Evolutionary conservation across 2,888 invertebrate genomes (phyloP), one percentile per base, ranked within the genome.

Genomic region (Caenorhabditis afra): DNA sequence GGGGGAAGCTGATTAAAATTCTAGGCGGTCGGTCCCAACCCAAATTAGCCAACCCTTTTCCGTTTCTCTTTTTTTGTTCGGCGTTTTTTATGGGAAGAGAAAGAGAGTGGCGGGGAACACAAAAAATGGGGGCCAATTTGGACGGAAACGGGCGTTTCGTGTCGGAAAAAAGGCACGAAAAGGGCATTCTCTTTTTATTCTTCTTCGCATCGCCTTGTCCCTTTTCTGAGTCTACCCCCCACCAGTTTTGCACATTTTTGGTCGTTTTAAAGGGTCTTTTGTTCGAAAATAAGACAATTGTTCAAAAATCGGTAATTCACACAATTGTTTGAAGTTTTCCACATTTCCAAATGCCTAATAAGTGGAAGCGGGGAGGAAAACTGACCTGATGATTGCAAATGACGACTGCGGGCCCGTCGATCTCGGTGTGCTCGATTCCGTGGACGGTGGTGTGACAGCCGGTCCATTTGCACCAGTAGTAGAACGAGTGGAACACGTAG

Each of bases 311-410:
- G 18, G 22, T 3, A 20, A 18, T 52, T 52, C 23, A 22, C 37
- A 37, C 11, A 11, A 37, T 37, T 11, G 11, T 22, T 52, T 14
- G 22, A 4, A 52, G 14, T 52, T 50, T 50, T 18, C 5, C 29
- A 29, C 29, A 29, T 29, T 29, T 29, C 7, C 4, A 29, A 29
- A 29, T 29, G n/a, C n/a, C n/a, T n/a, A n/a, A n/a, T n/a, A n/a
- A n/a, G n/a, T n/a, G n/a, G n/a, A n/a, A n/a, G n/a, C n/a, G n/a
- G n/a, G n/a, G n/a, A n/a, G n/a, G n/a, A n/a, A n/a, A n/a, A 41
- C 44, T n/a, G 5, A 85, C 86, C 81, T 86, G 86, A 71, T 86
- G 86, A 64, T 86, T 86, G 23, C 80, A 80, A 47, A 86, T 65
- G 4, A 82, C 81, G 14, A 86, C 81, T 10, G 83, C 83, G 0